These are phyloP conservation scores for Ceramica pisi DNA, from an alignment of 2,888 invertebrate species.

Conservation along the genomic window DNA sequence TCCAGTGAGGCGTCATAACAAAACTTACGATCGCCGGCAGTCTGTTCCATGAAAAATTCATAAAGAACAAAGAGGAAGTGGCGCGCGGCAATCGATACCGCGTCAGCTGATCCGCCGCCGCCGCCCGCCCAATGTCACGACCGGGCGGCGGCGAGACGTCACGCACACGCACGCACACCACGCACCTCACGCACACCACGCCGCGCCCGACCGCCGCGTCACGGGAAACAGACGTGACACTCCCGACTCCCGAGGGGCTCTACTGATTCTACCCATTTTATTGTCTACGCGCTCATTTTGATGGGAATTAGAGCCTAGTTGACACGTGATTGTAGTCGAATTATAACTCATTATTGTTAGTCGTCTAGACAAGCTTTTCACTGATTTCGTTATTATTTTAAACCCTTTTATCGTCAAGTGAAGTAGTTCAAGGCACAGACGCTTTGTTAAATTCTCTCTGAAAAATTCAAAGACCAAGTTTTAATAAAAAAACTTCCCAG, in stretches of 20 bases:
- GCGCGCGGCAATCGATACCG: slow-evolving; percentile 82
- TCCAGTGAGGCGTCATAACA: slow-evolving; percentile 74
- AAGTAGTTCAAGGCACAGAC: slow-evolving; percentile 23
- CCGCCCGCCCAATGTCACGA: slow-evolving; percentile 89
- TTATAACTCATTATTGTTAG: not conserved
- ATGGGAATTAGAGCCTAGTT: not conserved
- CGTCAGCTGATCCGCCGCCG: slow-evolving; percentile 88
- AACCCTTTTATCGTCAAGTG: slow-evolving; percentile 28
- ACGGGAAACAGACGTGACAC: slow-evolving; percentile 34
- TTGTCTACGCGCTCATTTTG: slow-evolving; percentile 1
- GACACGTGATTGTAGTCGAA: slow-evolving; percentile 1
- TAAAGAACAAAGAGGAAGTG: slow-evolving; percentile 86
- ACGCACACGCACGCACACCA: slow-evolving; percentile 50
- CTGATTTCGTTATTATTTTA: slow-evolving; percentile 7
- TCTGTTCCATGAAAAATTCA: slow-evolving; percentile 84
- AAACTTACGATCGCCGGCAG: slow-evolving; percentile 64
- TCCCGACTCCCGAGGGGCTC: slow-evolving; percentile 4
- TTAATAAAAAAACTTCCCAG: slow-evolving; percentile 16
- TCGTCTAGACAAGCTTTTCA: slow-evolving; percentile 16
- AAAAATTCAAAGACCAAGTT: slow-evolving; percentile 8
- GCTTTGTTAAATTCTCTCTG: slow-evolving; percentile 26
- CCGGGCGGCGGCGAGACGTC: slow-evolving; percentile 72
- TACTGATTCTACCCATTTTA: slow-evolving; percentile 29
- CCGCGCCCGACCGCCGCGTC: slow-evolving; percentile 1
- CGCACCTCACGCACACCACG: slow-evolving; percentile 10